Evolutionary conservation across 64 coral and sea anemone species (phyloP).

Genomic region (Anthopleura sola): DNA sequence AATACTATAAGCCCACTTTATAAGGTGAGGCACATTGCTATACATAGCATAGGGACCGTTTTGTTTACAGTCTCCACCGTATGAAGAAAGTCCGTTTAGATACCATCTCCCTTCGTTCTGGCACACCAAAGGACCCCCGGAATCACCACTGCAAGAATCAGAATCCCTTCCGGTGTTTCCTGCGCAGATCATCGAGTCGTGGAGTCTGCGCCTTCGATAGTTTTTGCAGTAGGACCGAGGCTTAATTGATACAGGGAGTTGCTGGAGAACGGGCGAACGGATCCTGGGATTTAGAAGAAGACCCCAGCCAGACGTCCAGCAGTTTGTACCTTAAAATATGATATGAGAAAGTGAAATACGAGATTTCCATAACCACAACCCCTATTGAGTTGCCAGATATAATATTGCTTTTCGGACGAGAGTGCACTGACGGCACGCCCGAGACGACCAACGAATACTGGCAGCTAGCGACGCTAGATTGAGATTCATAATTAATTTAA

Average conservation of each 20-base stretch:
- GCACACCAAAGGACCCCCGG: conserved; percentile 19
- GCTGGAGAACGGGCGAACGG: not conserved
- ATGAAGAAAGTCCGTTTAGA: not conserved
- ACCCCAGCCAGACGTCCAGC: conserved; percentile 28
- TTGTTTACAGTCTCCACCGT: conserved; percentile 5
- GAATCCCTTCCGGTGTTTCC: not conserved
- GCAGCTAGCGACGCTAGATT: too few relatives aligned
- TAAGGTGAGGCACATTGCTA: not conserved
- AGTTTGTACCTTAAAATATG: not conserved
- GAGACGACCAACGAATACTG: too few relatives aligned
- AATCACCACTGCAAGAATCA: conserved; percentile 15
- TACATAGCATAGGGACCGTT: not conserved
- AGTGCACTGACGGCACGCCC: too few relatives aligned
- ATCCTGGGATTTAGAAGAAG: not conserved
- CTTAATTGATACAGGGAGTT: not conserved
- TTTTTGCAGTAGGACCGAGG: not conserved
- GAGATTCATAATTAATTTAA: too few relatives aligned
- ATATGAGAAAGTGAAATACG: not conserved
- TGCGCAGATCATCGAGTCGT: conserved; percentile 14
- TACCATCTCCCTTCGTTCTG: not conserved
- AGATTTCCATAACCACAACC: not conserved
- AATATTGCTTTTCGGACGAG: too few relatives aligned
- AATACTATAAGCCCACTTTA: conserved; percentile 13
- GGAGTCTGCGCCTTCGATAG: not conserved
- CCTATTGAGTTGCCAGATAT: not conserved